These are phyloP conservation scores for Macaria liturata DNA, from an alignment of 2,888 invertebrate genomes.

Conservation along the genomic window DNA sequence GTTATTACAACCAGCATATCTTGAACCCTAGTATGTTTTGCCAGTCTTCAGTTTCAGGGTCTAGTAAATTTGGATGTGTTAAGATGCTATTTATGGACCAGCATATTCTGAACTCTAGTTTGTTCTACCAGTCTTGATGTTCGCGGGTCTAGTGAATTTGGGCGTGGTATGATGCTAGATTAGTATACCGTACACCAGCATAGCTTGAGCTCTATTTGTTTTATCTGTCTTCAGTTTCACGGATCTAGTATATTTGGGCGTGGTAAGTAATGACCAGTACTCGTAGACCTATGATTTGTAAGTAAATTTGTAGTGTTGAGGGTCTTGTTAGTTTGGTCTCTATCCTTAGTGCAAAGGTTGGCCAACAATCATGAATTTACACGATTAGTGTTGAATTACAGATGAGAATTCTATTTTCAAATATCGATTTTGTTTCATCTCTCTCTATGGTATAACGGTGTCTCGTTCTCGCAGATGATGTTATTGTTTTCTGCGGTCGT, in stretches of 20 bases:
- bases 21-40: background rate
- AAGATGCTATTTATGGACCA: background rate
- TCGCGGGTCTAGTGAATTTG: slow-evolving; percentile 49
- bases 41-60: background rate
- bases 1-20: slow-evolving; percentile 22
- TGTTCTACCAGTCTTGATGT: slow-evolving; percentile 46
- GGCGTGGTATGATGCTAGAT: slow-evolving; percentile 29
- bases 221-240: too few relatives aligned
- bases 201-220: too few relatives aligned
- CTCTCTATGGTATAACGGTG: slow-evolving; percentile 43
- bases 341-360: slow-evolving; percentile 59
- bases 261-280: background rate
- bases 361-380: slow-evolving; percentile 81
- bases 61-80: background rate
- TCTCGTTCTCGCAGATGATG: slow-evolving; percentile 67
- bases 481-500: slow-evolving; percentile 77
- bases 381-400: slow-evolving; percentile 80
- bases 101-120: background rate
- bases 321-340: slow-evolving; percentile 53
- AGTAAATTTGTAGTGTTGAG: slow-evolving; percentile 47
- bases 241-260: too few relatives aligned
- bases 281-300: slow-evolving; percentile 5
- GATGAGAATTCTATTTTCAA: slow-evolving; percentile 82
- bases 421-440: slow-evolving; percentile 57
- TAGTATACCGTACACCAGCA: too few relatives aligned